Conservation (phyloP, 2,113 vertebrate species). For the Lathamus discolor region DNA sequence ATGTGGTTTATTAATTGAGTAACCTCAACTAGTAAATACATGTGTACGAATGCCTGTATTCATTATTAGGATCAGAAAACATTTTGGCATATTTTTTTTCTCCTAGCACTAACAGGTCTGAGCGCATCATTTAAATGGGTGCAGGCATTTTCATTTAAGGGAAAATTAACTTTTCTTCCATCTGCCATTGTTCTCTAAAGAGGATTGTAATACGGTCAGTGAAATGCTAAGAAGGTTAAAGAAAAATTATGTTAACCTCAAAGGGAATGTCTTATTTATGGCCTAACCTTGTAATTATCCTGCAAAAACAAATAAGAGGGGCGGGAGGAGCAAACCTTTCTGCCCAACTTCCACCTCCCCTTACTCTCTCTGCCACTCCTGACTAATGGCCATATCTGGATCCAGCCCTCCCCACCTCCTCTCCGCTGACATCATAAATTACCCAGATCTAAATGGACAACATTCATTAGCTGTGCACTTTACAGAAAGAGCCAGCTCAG, state of each 20-base stretch:
- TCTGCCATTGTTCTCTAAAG: neutral
- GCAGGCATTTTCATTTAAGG: neutral
- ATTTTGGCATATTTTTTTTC: neutral
- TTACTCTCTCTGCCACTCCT: neutral
- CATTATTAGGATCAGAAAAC: neutral
- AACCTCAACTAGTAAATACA: neutral
- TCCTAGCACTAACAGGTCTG: neutral
- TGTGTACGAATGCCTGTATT: neutral
- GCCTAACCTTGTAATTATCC: neutral
- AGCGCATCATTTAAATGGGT: neutral
- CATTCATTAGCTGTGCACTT: constrained; percentile 73
- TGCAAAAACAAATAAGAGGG: neutral
- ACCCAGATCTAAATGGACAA: constrained; percentile 73
- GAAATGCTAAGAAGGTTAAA: neutral
- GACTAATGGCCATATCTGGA: constrained; percentile 27
- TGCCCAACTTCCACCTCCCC: neutral
- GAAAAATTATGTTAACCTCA: neutral
- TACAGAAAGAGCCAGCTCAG: constrained; percentile 60
- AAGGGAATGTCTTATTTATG: neutral
- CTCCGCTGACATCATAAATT: constrained; percentile 70
- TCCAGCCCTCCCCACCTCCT: constrained; percentile 19
- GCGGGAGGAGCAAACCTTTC: neutral
- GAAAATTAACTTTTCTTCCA: neutral
- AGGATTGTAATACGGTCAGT: neutral
- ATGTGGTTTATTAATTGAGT: neutral